Conservation (phyloP, 2,797 vertebrate genomes). For the Dendrocincla tyrannina region DNA sequence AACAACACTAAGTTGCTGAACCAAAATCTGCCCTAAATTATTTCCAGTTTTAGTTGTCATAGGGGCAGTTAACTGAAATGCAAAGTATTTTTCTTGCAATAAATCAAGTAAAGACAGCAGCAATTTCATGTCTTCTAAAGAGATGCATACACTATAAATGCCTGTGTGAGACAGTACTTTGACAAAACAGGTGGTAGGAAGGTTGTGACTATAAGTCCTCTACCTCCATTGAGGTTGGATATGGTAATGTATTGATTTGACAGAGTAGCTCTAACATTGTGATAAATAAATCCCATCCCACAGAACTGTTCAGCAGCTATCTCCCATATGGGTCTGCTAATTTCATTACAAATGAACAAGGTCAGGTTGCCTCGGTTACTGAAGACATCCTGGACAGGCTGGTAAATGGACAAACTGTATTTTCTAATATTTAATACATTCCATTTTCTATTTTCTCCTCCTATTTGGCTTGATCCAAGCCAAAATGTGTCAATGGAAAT, state of each 20-base stretch:
- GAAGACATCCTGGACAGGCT: neutral
- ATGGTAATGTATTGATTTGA: neutral
- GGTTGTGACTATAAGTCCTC: neutral
- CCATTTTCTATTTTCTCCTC: neutral
- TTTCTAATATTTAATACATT: neutral
- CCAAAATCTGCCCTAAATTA: neutral
- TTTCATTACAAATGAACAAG: constrained; percentile 28
- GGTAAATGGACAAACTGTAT: neutral
- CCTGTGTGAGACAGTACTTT: neutral
- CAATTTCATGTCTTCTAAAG: neutral
- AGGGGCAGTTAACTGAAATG: neutral
- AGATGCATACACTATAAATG: neutral
- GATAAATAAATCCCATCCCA: constrained; percentile 24
- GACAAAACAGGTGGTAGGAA: neutral
- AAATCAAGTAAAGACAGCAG: neutral
- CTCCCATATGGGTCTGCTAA: neutral
- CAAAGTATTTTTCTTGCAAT: neutral
- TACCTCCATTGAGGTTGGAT: neutral
- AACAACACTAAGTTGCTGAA: neutral
- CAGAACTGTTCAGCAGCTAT: neutral
- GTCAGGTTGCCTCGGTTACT: constrained; percentile 13
- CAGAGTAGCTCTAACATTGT: neutral
- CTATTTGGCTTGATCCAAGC: neutral
- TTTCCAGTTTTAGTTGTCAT: neutral
- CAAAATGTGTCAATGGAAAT: neutral